Evolutionary conservation across 2,797 vertebrate species (phyloP).

Genomic region (Epinephelus awoara): DNA sequence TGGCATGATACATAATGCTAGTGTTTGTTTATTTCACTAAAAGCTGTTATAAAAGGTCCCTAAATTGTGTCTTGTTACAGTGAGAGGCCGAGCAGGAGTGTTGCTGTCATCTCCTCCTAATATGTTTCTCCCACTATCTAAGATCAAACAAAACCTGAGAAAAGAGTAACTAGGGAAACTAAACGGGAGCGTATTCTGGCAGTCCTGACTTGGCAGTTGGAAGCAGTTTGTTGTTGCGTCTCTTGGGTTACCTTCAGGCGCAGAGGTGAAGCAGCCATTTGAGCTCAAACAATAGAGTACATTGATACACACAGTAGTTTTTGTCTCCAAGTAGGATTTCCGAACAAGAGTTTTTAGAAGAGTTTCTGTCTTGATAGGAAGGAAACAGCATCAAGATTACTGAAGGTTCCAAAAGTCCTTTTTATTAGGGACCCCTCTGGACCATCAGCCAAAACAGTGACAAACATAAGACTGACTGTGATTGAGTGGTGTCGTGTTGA

Average conservation of each 20-base stretch:
- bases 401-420: too few species aligned
- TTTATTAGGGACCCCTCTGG: too few species aligned
- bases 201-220: neutral
- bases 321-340: neutral
- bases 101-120: neutral
- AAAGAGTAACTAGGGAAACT: constrained; percentile 44
- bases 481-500: too few species aligned
- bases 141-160: constrained; percentile 15
- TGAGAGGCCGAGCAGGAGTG: neutral
- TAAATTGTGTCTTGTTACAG: neutral
- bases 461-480: too few species aligned
- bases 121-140: neutral
- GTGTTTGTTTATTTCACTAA: neutral
- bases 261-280: constrained; percentile 2
- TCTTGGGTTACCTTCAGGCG: constrained; percentile 43
- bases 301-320: neutral
- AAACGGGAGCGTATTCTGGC: neutral
- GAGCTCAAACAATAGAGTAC: neutral
- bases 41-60: neutral
- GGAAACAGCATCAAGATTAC: neutral
- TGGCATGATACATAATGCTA: too few species aligned
- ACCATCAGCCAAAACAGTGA: too few species aligned
- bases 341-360: too few species aligned
- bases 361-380: neutral
- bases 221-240: constrained; percentile 13